A percentile compares a stretch with the other conserved stretches of the same genome.
Evolutionary conservation across 2,797 vertebrate species (phyloP).

Genomic region (Cynopterus sphinx): DNA sequence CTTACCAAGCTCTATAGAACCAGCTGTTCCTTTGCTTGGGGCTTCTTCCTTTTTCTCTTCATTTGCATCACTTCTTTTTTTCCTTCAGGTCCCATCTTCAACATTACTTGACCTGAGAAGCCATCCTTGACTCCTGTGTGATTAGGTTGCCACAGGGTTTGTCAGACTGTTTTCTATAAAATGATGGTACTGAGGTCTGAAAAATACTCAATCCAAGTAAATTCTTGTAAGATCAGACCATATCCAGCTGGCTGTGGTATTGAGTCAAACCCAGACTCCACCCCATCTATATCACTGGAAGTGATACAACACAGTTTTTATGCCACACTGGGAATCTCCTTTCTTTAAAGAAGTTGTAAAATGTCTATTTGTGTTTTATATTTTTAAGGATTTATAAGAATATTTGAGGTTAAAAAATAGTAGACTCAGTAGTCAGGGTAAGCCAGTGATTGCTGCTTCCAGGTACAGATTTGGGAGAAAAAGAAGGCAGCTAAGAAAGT

Average conservation of each 20-base stretch:
- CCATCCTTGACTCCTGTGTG: accelerated
- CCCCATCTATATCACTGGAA: not conserved
- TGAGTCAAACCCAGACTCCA: not conserved
- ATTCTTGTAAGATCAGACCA: not conserved
- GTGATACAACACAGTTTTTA: not conserved
- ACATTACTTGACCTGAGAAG: not conserved
- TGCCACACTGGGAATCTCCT: not conserved
- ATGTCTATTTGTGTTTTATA: not conserved
- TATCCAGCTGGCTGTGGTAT: not conserved
- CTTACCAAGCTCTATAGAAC: not conserved
- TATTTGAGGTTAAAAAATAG: not conserved
- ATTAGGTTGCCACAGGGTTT: not conserved
- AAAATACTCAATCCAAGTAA: too few relatives aligned
- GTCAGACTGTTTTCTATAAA: not conserved
- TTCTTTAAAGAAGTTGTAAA: not conserved
- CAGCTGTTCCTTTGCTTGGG: too few relatives aligned
- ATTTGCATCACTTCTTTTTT: too few relatives aligned
- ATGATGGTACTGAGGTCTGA: not conserved
- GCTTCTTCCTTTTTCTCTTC: not conserved
- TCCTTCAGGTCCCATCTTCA: not conserved
- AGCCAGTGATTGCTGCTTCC: not conserved
- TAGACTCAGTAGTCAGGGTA: not conserved
- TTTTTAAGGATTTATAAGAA: not conserved
- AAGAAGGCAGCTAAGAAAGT: not conserved
- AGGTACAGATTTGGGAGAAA: not conserved